Conservation (phyloP, 2,797 vertebrate species). For the Rhynchonycteris naso region DNA sequence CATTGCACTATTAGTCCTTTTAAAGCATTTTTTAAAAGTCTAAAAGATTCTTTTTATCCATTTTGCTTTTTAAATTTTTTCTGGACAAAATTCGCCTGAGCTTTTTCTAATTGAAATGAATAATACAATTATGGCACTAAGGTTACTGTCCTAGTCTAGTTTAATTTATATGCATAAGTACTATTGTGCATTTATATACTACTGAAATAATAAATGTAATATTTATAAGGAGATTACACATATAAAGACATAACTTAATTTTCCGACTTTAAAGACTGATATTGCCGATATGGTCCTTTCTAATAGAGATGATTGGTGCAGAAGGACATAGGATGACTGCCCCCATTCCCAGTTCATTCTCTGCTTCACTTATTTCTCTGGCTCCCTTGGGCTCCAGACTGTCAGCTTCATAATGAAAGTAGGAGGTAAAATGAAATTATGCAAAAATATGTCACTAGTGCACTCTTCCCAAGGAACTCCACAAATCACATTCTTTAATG, state of each 20-base stretch:
- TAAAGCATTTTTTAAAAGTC: background rate
- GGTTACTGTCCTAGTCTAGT: background rate
- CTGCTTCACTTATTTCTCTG: background rate
- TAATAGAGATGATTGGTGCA: background rate
- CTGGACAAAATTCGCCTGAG: background rate
- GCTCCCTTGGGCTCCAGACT: background rate
- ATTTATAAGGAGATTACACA: background rate
- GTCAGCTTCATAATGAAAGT: background rate
- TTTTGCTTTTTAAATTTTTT: background rate
- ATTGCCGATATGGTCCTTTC: background rate
- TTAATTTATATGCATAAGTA: background rate
- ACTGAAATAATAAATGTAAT: slow-evolving; percentile 25
- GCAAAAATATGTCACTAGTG: background rate
- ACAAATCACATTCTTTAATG: background rate
- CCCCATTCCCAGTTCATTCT: background rate
- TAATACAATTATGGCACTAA: background rate
- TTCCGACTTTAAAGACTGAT: background rate
- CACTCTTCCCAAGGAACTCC: background rate
- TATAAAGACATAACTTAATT: background rate
- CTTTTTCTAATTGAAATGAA: background rate
- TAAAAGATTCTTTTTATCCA: background rate
- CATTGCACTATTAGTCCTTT: background rate
- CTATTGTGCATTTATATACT: background rate
- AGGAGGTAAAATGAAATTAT: background rate
- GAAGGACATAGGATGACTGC: background rate